phyloP scores from a whole-genome alignment of 2,797 vertebrate species.

The Lacerta bilineata region DNA sequence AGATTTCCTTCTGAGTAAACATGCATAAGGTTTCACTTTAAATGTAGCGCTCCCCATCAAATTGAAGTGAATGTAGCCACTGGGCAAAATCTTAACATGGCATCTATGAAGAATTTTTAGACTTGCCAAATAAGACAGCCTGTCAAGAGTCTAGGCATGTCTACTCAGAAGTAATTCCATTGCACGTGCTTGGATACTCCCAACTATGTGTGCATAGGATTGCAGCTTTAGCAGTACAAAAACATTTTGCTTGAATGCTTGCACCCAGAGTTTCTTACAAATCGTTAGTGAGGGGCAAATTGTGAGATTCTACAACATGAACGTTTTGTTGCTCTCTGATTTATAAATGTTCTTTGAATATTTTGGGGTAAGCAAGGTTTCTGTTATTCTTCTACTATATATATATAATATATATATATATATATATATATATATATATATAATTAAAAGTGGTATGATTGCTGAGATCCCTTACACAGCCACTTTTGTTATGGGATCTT shows the following conservation, averaged over 20 bases:
- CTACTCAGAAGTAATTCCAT: background rate
- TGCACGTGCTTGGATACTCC: background rate
- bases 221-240: background rate
- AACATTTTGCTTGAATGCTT: background rate
- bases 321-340: background rate
- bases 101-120: constrained; percentile 13
- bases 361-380: constrained; percentile 32
- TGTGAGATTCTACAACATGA: fast-evolving
- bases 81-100: background rate
- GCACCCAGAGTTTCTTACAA: background rate
- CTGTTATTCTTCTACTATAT: constrained; percentile 2
- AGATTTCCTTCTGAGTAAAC: background rate
- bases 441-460: fast-evolving
- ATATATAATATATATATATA: too few species aligned
- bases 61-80: background rate
- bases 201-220: background rate
- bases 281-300: background rate
- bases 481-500: constrained; percentile 21
- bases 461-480: background rate
- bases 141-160: background rate
- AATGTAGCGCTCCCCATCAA: background rate
- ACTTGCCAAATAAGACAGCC: constrained; percentile 6
- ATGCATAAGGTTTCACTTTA: background rate
- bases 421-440: background rate
- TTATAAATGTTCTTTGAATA: background rate